phyloP scores from a whole-genome alignment of 2,797 vertebrate genomes.

The Argentina silus region DNA sequence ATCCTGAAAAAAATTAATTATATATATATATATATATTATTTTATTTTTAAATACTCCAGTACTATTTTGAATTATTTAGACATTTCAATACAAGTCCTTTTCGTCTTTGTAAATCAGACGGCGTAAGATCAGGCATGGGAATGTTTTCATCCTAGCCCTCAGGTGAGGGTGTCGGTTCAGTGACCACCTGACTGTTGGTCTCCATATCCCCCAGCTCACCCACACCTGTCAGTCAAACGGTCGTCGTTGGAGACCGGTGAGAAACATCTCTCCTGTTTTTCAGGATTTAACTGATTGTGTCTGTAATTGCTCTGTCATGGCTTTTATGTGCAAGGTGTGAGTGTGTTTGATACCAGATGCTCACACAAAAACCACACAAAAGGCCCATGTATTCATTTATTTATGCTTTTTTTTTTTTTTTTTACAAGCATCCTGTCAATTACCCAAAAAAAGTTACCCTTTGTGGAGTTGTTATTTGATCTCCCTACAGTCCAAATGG shows the following conservation, averaged over 20 bases:
- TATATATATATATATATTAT: too few relatives aligned
- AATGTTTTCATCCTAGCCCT: slow-evolving; percentile 62
- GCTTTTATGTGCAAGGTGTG: slow-evolving; percentile 69
- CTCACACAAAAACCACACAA: slow-evolving; percentile 68
- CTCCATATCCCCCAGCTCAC: slow-evolving; percentile 66
- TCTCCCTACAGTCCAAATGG: slow-evolving; percentile 49
- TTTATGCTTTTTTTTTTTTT: slow-evolving; percentile 59
- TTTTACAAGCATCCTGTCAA: slow-evolving; percentile 57
- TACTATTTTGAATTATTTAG: slow-evolving; percentile 57
- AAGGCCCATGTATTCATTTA: slow-evolving; percentile 67
- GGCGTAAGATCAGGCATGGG: slow-evolving; percentile 34
- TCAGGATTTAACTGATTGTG: slow-evolving; percentile 62
- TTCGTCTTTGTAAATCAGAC: slow-evolving; percentile 69
- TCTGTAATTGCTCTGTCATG: slow-evolving; percentile 74
- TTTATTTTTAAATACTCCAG: slow-evolving; percentile 38
- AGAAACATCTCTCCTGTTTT: slow-evolving; percentile 50
- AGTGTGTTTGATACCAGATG: slow-evolving; percentile 73
- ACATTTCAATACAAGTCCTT: slow-evolving; percentile 34
- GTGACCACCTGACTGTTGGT: slow-evolving; percentile 71
- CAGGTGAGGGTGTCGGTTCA: slow-evolving; percentile 50
- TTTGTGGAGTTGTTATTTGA: slow-evolving; percentile 62
- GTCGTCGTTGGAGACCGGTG: slow-evolving; percentile 47
- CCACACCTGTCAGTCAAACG: slow-evolving; percentile 64
- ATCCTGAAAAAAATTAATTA: too few relatives aligned
- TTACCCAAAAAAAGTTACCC: slow-evolving; percentile 52